Evolutionary conservation across 2,888 invertebrate species (phyloP), one percentile per base, ranked within the genome.

Genomic region (Sinodicranocentrus sp.): DNA sequence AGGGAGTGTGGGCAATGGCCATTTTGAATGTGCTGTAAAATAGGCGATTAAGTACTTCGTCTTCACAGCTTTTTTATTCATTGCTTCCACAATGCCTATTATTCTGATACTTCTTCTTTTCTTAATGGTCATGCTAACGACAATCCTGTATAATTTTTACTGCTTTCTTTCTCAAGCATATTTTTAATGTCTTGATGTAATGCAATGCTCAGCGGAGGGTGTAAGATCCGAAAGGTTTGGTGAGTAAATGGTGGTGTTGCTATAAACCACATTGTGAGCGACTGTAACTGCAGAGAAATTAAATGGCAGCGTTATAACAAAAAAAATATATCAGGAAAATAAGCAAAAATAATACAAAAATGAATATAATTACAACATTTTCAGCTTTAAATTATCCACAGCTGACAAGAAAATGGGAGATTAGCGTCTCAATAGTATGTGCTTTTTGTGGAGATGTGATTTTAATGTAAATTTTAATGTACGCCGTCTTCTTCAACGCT

Each of bases 1-100:
- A 48, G 75, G 28, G 61, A 73, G 65, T 21, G 73, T 61, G 82
- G 73, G 75, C 68, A 82, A 82, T 82, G 75, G 82, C 82, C 82
- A 82, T 82, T 82, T 75, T 82, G 82, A 82, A 82, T 82, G 68
- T 73, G 73, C 73, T 82, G 73, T 82, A 75, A 82, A 80, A 73
- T 73, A 67, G 78, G 61, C 82, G 82, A 82, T 82, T 82, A 82
- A 82, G 82, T 75, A 68, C 82, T 61, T 57, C 68, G 43, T 61
- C 71, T 61, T 79, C 71, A 57, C 57, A 57, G 19, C 63, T 17
- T 79, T 70, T 78, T 71, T 79, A 78, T 78, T 48, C 63, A 63
- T 76, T 28, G 23, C 39, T 59, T 67, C 61, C 54, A 59, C 13
- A 44, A 68, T 68, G 52, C 10, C 52, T n/a, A 68, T 68, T 68